Evolutionary conservation across 2,113 vertebrate genomes (phyloP).

Genomic region (pig (Sus scrofa)): T2T-Sscrofa CM000812.6:227905501-227906000

Average conservation of each 20-base stretch:
- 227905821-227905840: conserved; percentile 76
- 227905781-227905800: conserved; percentile 93
- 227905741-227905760: conserved; percentile 95
- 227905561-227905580: conserved; percentile 90
- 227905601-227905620: conserved; percentile 96
- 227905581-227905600: conserved; percentile 93
- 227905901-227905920: not conserved
- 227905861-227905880: not conserved
- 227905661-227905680: conserved; percentile 96
- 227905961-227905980: not conserved
- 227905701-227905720: conserved; percentile 95
- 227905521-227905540: too few species aligned
- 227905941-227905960: not conserved
- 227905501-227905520: too few species aligned
- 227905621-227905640: conserved; percentile 95
- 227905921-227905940: not conserved
- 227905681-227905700: conserved; percentile 95
- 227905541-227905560: too few species aligned
- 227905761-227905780: conserved; percentile 93
- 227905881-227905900: not conserved
- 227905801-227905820: conserved; percentile 92
- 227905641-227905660: conserved; percentile 87
- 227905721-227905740: conserved; percentile 92
- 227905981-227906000: not conserved
- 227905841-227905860: conserved; percentile 73